phyloP scores from a whole-genome alignment of 1,140 invertebrate species.

The Drosophila sp. region DNA sequence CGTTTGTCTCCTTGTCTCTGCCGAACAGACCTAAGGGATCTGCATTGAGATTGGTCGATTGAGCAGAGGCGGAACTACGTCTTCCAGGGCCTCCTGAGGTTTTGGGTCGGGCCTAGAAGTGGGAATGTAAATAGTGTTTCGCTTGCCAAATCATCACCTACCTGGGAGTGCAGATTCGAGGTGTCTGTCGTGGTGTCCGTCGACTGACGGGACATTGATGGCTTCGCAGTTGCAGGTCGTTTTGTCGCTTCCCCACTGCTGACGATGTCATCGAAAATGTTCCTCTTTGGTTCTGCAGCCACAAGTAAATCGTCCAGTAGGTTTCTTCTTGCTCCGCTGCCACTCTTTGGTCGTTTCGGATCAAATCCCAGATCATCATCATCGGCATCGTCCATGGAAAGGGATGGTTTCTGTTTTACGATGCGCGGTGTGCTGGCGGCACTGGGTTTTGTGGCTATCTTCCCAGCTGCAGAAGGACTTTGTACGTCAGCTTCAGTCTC shows the following conservation, averaged over 20 bases:
- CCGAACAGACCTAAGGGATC: slow-evolving; percentile 78
- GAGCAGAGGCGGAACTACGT: slow-evolving; percentile 64
- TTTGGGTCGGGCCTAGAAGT: slow-evolving; percentile 64
- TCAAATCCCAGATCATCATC: slow-evolving; percentile 83
- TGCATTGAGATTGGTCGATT: slow-evolving; percentile 56
- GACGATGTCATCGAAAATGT: slow-evolving; percentile 66
- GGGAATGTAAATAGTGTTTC: not conserved
- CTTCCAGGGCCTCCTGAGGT: slow-evolving; percentile 68
- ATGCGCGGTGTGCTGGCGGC: slow-evolving; percentile 67
- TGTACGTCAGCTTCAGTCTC: slow-evolving; percentile 65
- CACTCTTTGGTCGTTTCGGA: slow-evolving; percentile 77
- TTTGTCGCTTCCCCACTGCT: slow-evolving; percentile 39
- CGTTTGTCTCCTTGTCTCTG: slow-evolving; percentile 60
- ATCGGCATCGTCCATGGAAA: slow-evolving; percentile 69
- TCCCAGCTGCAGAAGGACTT: slow-evolving; percentile 15
- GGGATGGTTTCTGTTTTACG: slow-evolving; percentile 71
- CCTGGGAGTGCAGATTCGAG: slow-evolving; percentile 48
- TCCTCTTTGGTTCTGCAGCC: slow-evolving; percentile 62
- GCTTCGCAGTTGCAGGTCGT: slow-evolving; percentile 60
- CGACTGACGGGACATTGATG: slow-evolving; percentile 76
- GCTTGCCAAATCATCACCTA: no score
- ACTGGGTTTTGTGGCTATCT: slow-evolving; percentile 25
- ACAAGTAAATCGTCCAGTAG: slow-evolving; percentile 64
- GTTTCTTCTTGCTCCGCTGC: slow-evolving; percentile 49
- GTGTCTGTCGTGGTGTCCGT: slow-evolving; percentile 81